These are phyloP conservation scores for Halyomorpha halys DNA, from an alignment of 1,140 invertebrate species.

Conservation along the genomic window DNA sequence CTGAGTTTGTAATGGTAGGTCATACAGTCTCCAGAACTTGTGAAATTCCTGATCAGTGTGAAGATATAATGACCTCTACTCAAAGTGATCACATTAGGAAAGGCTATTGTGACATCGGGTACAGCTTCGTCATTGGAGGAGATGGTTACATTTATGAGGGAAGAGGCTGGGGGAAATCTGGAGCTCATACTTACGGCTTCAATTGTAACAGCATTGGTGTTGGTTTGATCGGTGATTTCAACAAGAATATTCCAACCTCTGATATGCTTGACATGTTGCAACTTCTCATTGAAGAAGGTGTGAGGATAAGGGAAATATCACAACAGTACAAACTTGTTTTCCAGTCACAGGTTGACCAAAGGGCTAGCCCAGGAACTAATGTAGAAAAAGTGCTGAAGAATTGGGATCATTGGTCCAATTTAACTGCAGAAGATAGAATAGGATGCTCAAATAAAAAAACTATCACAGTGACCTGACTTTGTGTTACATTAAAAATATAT, in stretches of 20 bases:
- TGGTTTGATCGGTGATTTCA: constrained; percentile 47
- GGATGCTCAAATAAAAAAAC: no score
- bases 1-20: constrained; percentile 7
- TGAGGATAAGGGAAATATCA: no score
- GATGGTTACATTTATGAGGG: constrained; percentile 66
- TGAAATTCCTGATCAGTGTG: constrained; percentile 34
- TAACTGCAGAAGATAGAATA: no score
- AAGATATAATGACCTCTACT: constrained; percentile 38
- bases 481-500: no score
- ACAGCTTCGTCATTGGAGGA: constrained; percentile 67
- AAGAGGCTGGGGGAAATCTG: constrained; percentile 48
- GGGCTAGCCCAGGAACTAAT: no score
- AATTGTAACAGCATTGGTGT: constrained; percentile 64
- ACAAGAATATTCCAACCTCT: background rate
- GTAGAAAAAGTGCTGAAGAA: no score
- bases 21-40: constrained; percentile 32
- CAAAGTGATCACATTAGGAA: constrained; percentile 43
- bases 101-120: constrained; percentile 54
- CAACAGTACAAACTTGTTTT: no score
- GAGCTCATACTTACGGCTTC: constrained; percentile 58
- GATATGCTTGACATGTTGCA: no score
- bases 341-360: no score
- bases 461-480: no score
- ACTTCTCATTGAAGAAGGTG: no score
- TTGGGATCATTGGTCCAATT: no score